These are phyloP conservation scores for Lynx canadensis DNA, from an alignment of 2,113 vertebrate genomes.

Conservation along the genomic window DNA sequence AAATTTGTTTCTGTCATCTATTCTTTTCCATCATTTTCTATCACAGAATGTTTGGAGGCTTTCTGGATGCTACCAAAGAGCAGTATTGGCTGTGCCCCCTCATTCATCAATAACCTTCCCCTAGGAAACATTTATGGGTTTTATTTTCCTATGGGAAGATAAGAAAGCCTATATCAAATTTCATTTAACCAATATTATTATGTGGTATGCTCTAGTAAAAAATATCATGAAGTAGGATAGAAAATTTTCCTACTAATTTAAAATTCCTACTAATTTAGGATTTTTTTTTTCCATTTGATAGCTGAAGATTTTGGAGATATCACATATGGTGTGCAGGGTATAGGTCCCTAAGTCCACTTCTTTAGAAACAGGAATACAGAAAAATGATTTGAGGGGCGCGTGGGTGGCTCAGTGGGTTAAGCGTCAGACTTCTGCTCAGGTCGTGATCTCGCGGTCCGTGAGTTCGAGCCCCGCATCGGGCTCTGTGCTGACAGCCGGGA, in stretches of 20 bases:
- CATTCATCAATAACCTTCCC: not conserved
- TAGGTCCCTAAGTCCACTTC: not conserved
- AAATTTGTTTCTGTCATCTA: not conserved
- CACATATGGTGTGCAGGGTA: not conserved
- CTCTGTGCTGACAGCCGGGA: no score
- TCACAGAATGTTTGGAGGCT: not conserved
- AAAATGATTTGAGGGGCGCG: not conserved
- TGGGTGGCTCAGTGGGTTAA: no score
- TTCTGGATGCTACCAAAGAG: not conserved
- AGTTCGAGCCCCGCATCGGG: no score
- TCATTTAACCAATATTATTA: not conserved
- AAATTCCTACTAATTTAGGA: not conserved
- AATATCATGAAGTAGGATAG: not conserved
- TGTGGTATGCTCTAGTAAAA: not conserved
- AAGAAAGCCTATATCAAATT: not conserved
- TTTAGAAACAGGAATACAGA: not conserved
- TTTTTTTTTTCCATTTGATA: not conserved
- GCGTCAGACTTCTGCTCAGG: no score
- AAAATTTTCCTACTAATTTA: not conserved
- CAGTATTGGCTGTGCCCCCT: not conserved
- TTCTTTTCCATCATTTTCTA: not conserved
- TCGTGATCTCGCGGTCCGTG: no score
- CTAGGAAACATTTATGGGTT: not conserved
- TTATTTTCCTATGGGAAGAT: conserved; percentile 20
- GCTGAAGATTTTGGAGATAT: not conserved